Base-by-base conservation (phyloP, 2,888 invertebrate species). In the Micoletzkya japonica region DNA sequence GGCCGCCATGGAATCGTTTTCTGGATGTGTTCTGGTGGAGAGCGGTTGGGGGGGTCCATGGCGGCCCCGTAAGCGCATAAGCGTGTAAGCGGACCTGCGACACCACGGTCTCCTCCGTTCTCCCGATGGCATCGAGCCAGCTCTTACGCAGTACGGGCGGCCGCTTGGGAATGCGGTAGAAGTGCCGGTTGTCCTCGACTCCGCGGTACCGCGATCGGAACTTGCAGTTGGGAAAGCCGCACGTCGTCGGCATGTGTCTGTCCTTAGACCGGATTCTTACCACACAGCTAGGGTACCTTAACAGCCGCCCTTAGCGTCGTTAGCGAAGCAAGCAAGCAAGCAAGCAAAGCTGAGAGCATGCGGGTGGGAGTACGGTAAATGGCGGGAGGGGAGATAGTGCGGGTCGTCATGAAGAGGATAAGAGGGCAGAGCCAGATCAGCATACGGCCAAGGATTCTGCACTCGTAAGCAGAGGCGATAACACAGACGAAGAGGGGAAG, bases 201-300 rank as follows among this genome's bases (percentile, higher is more conserved):
- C 87, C 87, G 61, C 87, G 85, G 69, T 87, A 87, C 34, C 84
- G 73, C 39, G 84, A 84, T 32, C 84, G 83, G 71, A 84, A 84
- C 78, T 87, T 87, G 80, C 86, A 87, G 75, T 86, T 87, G 72
- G 87, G 87, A 78, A 87, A 87, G 72, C 86, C 87, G 74, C 87
- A 87, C 72, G 87, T 87, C 63, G 87, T 87, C 68, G 87, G 87
- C 87, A 87, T 87, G 3, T 10, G 6, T 20, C 37, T 24, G 50
- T 14, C 7, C 10, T 10, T 54, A 26, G 24, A 59, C 39, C 3
- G 44, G n/a, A n/a, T n/a, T n/a, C n/a, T n/a, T n/a, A n/a, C n/a
- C n/a, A 37, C 49, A 20, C 49, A 14, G 49, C 49, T 14, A 14
- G 20, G 49, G 49, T 14, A 14, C 14, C 49, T 44, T 14, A 44